Base-by-base conservation (phyloP, 2,797 vertebrate species). In the Poeciliopsis presidionis region DNA sequence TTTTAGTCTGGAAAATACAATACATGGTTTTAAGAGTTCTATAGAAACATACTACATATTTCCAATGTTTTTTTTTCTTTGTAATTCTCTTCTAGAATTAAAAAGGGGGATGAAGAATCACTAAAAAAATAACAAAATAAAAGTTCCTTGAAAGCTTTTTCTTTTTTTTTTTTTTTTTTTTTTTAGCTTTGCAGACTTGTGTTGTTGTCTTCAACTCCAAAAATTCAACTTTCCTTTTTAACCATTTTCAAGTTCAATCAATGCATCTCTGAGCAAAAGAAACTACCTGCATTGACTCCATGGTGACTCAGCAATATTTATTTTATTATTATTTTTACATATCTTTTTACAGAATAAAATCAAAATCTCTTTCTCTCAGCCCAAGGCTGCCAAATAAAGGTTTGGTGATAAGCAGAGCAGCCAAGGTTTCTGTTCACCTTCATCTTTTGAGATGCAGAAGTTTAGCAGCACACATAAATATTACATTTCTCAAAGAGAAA, bases 381-480 rank as follows among this genome's bases (percentile, higher is more conserved):
- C 61, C 3, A 59, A 9, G 77, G 84, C 74, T 80, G 76, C 69
- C 33, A 28, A 73, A 63, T 73, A 16, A 33, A 79, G 33, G 33
- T 7, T 5, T 28, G 28, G 22, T 22, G 51, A 79, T 30, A 59
- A 74, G 45, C 39, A 77, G 69, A 69, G 30, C 1, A 8, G 61
- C 33, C 36, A 3, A 30, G 69, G 0, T 7, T 22, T 13, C 49
- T 33, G 39, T 71, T 70, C 67, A 41, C 14, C 33, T 72, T 77
- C 5, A 69, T 71, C 77, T 75, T 76, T 72, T 0, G 4, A 67
- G 75, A 76, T 73, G 14, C 46, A 67, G 11, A 81, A 76, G 67
- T 81, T 89, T 69, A 79, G 67, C 3, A 79, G 73, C 5, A 18
- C 77, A 71, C 83, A 84, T 87, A 70, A 85, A 84, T 73, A 77